These are phyloP conservation scores for Icerya purchasi DNA, from an alignment of 2,888 invertebrate genomes.

Conservation along the genomic window DNA sequence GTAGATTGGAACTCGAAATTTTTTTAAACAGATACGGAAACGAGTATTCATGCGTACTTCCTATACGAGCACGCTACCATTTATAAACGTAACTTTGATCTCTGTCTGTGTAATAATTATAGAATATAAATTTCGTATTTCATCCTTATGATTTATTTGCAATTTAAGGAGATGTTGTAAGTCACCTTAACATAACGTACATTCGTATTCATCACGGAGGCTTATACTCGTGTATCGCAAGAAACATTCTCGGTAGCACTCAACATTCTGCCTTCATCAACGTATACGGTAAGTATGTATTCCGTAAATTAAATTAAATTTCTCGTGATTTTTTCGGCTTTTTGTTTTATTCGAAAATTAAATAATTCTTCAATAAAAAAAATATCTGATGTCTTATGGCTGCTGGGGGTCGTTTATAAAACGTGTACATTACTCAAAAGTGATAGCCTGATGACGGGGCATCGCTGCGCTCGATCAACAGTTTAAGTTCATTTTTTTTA, in stretches of 20 bases:
- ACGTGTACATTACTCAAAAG: too few species aligned
- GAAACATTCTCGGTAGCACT: slow-evolving; percentile 46
- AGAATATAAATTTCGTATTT: too few species aligned
- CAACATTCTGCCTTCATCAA: slow-evolving; percentile 55
- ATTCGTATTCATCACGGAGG: slow-evolving; percentile 65
- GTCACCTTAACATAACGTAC: slow-evolving; percentile 59
- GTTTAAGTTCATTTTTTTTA: too few species aligned
- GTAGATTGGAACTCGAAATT: too few species aligned
- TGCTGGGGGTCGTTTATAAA: not conserved
- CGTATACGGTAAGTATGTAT: slow-evolving; percentile 57
- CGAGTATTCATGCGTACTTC: too few species aligned
- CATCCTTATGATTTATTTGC: too few species aligned
- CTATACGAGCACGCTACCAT: too few species aligned
- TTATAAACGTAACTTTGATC: too few species aligned
- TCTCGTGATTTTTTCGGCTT: slow-evolving; percentile 1
- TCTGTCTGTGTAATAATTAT: too few species aligned
- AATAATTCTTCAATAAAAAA: not conserved
- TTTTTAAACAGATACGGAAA: too few species aligned
- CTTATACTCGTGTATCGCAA: slow-evolving; percentile 59
- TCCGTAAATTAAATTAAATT: not conserved
- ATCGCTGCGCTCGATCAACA: too few species aligned
- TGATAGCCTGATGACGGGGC: too few species aligned
- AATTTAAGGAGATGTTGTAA: slow-evolving; percentile 36
- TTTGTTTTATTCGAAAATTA: not conserved
- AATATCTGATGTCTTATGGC: not conserved